Evolutionary conservation across 2,113 vertebrate genomes (phyloP), one percentile per base, ranked within the genome.

Genomic region (Morone saxatilis): DNA sequence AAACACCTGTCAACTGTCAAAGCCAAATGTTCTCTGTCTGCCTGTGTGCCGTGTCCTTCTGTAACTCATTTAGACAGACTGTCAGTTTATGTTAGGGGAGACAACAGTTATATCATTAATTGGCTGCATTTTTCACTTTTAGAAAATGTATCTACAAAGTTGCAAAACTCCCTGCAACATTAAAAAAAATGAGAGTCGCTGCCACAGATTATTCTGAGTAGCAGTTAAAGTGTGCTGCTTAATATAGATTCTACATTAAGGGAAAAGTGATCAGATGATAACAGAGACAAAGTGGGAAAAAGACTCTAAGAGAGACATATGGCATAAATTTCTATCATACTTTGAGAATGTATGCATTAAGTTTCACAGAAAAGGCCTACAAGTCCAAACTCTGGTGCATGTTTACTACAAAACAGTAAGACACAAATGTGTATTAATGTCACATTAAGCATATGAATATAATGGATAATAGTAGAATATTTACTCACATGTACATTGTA

Each of bases 61-160:
- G 48, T 65, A 66, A 53, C 74, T 43, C 22, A 57, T 45, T 56
- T 2, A 56, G 62, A 66, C 75, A 77, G 75, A 36, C 65, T 36
- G 65, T 22, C 65, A 50, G 51, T 78, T 69, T 68, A 40, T 70
- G 76, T 79, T 71, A 60, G 36, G 57, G 9, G 16, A 61, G 19
- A 43, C 11, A 6, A 62, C 45, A 61, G 11, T 61, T 70, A 40
- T 19, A 14, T 57, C 45, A 70, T 41, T 62, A 62, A 62, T 53
- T 62, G 56, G 56, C 45, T 43, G 45, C 25, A 51, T 62, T 60
- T 61, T 78, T 78, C n/a, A 78, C 45, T 69, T 31, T 31, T 25
- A 68, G 63, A 48, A 67, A 59, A 68, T 19, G 19, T n/a, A 69
- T 69, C 66, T 31, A 70, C 31, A 69, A 59, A 68, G 63, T 45